Evolutionary conservation across 2,888 invertebrate genomes (phyloP).

Genomic region (Dynastes hyllus): DNA sequence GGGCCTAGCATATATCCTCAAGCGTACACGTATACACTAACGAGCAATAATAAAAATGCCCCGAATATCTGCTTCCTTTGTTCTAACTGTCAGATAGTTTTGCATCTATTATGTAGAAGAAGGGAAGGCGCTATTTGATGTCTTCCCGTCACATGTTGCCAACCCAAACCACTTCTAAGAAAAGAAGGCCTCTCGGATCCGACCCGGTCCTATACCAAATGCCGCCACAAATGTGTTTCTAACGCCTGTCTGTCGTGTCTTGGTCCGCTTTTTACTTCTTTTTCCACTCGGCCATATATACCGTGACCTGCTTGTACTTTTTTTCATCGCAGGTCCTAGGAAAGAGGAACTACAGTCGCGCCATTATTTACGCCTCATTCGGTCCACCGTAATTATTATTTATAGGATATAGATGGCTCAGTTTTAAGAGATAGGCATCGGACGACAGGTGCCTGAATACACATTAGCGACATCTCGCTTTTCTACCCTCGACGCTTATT

Average conservation of each 20-base stretch:
- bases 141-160: conserved; percentile 57
- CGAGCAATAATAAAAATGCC: conserved; percentile 51
- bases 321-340: conserved; percentile 13
- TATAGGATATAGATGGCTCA: conserved; percentile 48
- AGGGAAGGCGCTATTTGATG: conserved; percentile 56
- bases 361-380: conserved; percentile 50
- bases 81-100: conserved; percentile 54
- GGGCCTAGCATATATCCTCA: background rate
- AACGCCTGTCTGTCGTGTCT: conserved; percentile 45
- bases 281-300: background rate
- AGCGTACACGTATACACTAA: conserved; percentile 27
- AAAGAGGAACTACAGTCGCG: conserved; percentile 47
- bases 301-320: conserved; percentile 23
- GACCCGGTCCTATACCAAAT: conserved; percentile 48
- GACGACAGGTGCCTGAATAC: conserved; percentile 49
- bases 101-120: conserved; percentile 56
- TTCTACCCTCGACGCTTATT: conserved; percentile 20
- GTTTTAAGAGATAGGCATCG: conserved; percentile 45
- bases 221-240: conserved; percentile 49
- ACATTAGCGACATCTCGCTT: conserved; percentile 40
- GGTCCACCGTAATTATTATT: conserved; percentile 46
- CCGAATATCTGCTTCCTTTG: conserved; percentile 52
- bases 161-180: conserved; percentile 57
- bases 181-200: conserved; percentile 52
- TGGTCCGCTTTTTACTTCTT: conserved; percentile 20